Evolutionary conservation across 2,113 vertebrate species (phyloP).

Genomic region (Dissostichus mawsoni): DNA sequence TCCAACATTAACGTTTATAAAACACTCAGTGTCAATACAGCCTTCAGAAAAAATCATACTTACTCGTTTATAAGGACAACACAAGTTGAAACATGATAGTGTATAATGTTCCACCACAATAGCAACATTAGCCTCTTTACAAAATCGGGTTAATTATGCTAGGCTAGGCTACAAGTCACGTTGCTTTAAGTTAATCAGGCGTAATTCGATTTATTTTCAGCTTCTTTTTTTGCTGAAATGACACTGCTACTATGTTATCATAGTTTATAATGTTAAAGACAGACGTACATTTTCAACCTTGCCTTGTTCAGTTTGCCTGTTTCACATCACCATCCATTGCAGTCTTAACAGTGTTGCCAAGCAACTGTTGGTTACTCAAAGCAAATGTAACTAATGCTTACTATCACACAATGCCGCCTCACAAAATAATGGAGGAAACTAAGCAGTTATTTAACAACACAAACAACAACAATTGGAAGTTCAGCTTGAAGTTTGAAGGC

Average conservation of each 20-base stretch:
- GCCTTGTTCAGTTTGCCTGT: not conserved
- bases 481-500: too few relatives aligned
- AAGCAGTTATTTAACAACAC: too few relatives aligned
- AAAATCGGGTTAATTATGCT: not conserved
- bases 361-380: not conserved
- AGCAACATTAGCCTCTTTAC: not conserved
- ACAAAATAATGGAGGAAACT: too few relatives aligned
- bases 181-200: too few relatives aligned
- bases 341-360: not conserved
- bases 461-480: too few relatives aligned
- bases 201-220: not conserved
- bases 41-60: too few relatives aligned
- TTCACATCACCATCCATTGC: not conserved
- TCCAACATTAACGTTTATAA: not conserved
- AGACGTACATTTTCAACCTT: not conserved
- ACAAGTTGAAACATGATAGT: not conserved
- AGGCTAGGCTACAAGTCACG: not conserved
- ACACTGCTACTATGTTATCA: not conserved
- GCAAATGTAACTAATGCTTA: not conserved
- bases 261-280: not conserved
- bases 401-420: not conserved
- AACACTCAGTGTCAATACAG: not conserved
- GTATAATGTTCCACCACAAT: too few relatives aligned
- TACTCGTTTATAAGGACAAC: too few relatives aligned
- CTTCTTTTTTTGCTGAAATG: not conserved